Conservation (phyloP, 1,140 invertebrate species). For the Zeugodacus cucurbitae region DNA sequence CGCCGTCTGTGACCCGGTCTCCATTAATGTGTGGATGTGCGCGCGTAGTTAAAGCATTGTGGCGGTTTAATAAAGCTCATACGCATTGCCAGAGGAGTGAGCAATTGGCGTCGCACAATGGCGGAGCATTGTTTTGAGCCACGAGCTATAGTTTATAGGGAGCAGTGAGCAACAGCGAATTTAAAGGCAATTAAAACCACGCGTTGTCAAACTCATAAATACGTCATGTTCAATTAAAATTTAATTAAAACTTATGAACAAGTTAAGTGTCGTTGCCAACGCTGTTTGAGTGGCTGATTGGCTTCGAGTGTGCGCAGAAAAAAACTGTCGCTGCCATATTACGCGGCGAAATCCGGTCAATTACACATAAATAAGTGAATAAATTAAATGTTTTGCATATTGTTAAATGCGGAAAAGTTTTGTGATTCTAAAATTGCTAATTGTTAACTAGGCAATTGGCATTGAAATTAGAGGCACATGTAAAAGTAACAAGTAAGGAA, state of each 20-base stretch:
- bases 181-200: conserved; percentile 38
- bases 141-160: no score
- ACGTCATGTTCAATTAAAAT: conserved; percentile 39
- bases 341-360: neutral
- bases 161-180: neutral
- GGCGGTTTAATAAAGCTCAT: conserved; percentile 8
- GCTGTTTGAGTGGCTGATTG: neutral
- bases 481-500: no score
- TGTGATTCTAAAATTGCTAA: neutral
- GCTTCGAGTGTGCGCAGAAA: neutral
- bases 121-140: neutral
- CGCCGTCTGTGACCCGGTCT: neutral
- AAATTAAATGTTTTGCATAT: conserved; percentile 6
- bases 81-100: neutral
- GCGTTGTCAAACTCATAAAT: conserved; percentile 39
- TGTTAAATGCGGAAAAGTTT: neutral
- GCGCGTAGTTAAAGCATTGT: neutral
- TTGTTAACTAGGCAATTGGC: neutral
- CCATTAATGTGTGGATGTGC: neutral
- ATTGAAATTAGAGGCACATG: no score
- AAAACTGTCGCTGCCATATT: neutral
- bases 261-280: neutral
- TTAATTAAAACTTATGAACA: conserved; percentile 27
- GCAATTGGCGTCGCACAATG: neutral
- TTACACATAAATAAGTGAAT: conserved; percentile 31